Conservation (phyloP, 2,113 vertebrate genomes). For the Aleadryas rufinucha region DNA sequence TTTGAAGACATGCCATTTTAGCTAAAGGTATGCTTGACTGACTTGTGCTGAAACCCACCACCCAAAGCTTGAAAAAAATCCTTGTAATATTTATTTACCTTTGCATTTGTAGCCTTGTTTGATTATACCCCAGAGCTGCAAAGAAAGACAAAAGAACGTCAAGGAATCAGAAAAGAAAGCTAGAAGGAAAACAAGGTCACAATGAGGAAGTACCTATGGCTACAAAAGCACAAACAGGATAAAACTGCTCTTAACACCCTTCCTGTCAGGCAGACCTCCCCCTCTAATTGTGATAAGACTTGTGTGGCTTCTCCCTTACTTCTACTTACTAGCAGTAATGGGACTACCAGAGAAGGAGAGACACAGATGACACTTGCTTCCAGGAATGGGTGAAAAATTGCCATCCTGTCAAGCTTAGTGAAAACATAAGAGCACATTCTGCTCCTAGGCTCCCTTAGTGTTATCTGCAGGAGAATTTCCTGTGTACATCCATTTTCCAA, state of each 20-base stretch:
- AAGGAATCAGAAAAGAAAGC: conserved; percentile 60
- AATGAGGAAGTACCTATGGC: conserved; percentile 64
- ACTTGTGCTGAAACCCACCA: not conserved
- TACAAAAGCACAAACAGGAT: conserved; percentile 80
- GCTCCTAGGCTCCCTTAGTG: not conserved
- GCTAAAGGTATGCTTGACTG: not conserved
- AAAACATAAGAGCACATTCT: not conserved
- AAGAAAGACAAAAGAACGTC: conserved; percentile 67
- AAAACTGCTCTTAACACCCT: conserved; percentile 78
- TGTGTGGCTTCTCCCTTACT: conserved; percentile 36
- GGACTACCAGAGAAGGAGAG: not conserved
- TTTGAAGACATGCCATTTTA: not conserved
- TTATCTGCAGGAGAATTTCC: not conserved
- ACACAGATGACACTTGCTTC: not conserved
- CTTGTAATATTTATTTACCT: conserved; percentile 77
- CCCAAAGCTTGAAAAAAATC: not conserved
- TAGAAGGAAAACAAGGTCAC: conserved; percentile 64
- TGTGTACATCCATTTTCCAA: not conserved
- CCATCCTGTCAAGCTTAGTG: not conserved
- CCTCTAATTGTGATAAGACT: conserved; percentile 27
- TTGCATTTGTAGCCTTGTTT: conserved; percentile 99
- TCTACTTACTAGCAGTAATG: not conserved
- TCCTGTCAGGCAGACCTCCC: conserved; percentile 70
- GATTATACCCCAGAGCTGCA: conserved; percentile 98
- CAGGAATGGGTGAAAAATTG: not conserved